Conservation (phyloP, 2,888 invertebrate genomes). For the Teleiodes luculella region DNA sequence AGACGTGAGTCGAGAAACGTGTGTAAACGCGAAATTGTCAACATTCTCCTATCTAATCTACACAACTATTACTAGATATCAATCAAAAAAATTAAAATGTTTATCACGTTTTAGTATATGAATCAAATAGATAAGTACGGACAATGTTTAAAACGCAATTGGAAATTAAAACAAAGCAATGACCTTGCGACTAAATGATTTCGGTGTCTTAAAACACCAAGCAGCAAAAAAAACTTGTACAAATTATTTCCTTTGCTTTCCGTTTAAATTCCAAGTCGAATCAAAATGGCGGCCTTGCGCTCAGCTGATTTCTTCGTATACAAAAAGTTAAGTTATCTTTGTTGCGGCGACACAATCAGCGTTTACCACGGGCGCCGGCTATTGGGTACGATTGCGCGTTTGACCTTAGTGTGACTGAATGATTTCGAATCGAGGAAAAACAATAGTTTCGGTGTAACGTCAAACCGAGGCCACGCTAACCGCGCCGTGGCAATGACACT, state of each 20-base stretch:
- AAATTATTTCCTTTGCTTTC: not conserved
- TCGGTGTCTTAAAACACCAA: not conserved
- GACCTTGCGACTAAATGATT: not conserved
- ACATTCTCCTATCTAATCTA: too few relatives aligned
- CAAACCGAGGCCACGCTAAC: slow-evolving; percentile 35
- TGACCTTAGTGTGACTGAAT: slow-evolving; percentile 40
- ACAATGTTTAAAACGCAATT: not conserved
- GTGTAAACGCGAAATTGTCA: too few relatives aligned
- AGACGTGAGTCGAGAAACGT: too few relatives aligned
- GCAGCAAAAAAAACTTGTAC: not conserved
- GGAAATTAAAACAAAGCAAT: not conserved
- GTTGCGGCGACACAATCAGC: not conserved
- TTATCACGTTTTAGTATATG: not conserved
- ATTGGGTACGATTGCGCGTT: slow-evolving; percentile 47
- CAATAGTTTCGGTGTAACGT: slow-evolving; percentile 43
- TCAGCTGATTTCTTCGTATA: slow-evolving; percentile 13
- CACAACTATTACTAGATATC: too few relatives aligned
- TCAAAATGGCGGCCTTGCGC: slow-evolving; percentile 2
- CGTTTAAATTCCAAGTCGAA: not conserved
- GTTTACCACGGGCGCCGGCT: slow-evolving; percentile 16
- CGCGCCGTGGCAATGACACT: slow-evolving; percentile 48
- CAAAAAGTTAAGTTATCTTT: slow-evolving; percentile 1
- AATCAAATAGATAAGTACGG: not conserved
- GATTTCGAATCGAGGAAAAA: slow-evolving; percentile 58
- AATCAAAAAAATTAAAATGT: too few relatives aligned